Evolutionary conservation across 2,888 invertebrate species (phyloP), one percentile per base, ranked within the genome.

Genomic region (Melieria crassipennis): DNA sequence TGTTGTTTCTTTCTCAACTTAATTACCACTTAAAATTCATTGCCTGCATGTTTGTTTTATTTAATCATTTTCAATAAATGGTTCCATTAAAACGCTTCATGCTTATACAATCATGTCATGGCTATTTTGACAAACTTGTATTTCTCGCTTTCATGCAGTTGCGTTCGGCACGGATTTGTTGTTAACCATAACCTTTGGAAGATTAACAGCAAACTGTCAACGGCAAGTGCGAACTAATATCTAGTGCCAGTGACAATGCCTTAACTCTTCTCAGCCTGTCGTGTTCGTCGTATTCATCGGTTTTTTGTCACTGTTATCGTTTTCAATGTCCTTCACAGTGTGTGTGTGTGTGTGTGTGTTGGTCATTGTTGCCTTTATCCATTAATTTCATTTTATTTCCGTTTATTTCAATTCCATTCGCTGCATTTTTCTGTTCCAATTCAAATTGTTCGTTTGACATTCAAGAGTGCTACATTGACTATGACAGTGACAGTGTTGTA

Each of bases 231-330:
- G 30, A 30, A 30, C 0, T 16, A 16, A 16, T 16, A 16, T 16
- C 16, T 16, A 16, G 16, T 16, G 16, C 16, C 30, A 48, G 58
- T 7, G 3, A 48, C 48, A 46, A 70, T 52, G 67, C 46, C 50
- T 42, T 42, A 48, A 7, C 52, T 52, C 13, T 61, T 69, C 57
- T 71, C 64, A 63, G 45, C 65, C 70, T 70, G n/a, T 45, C 50
- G 65, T 65, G 65, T 67, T 70, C 58, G 65, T 68, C 69, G 61
- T 68, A 65, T 73, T 68, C 47, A 4, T 69, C 73, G 63, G 65
- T 65, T n/a, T 13, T 69, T 30, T 3, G 1, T 30, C 30, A 30
- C 30, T 30, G 30, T 30, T 30, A 3, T 30, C 30, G 30, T 30
- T 30, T 30, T 30, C 10, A 9, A 43, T 57, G 57, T 57, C 11